Conservation (phyloP, 2,113 vertebrate species). For the Jacana jacana region DNA sequence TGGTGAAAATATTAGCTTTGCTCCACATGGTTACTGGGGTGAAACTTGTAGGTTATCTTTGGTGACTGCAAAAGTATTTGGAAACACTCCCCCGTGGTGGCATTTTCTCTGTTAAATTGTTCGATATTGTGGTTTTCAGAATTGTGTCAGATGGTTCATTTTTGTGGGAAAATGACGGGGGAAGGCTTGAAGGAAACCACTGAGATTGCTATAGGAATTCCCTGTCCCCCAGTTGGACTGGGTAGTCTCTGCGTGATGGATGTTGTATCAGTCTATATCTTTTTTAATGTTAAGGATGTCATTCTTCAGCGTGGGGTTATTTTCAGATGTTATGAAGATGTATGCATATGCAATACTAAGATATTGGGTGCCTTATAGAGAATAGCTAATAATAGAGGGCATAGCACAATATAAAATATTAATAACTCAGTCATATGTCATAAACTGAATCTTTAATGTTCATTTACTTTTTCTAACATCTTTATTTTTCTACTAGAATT, state of each 20-base stretch:
- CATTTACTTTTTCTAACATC: neutral
- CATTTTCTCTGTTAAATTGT: neutral
- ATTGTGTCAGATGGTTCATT: neutral
- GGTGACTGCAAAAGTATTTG: neutral
- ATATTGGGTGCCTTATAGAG: constrained; percentile 11
- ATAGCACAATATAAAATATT: constrained; percentile 7
- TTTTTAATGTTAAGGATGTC: neutral
- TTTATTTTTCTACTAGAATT: constrained; percentile 34
- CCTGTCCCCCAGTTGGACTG: fast-evolving
- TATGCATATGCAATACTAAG: neutral
- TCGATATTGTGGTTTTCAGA: neutral
- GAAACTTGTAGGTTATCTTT: neutral
- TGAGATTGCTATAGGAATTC: neutral
- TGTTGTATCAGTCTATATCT: neutral
- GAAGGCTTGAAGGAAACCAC: neutral
- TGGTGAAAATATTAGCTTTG: neutral
- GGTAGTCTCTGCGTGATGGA: neutral
- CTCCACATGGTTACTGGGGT: neutral
- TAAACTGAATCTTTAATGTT: neutral
- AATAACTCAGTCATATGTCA: neutral
- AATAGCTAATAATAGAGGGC: neutral
- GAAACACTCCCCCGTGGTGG: neutral
- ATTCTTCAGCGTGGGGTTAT: neutral
- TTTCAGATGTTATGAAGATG: neutral
- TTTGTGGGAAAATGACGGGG: neutral